Conservation (phyloP, 2,888 invertebrate genomes). For the Ptychoptera albimana region DNA sequence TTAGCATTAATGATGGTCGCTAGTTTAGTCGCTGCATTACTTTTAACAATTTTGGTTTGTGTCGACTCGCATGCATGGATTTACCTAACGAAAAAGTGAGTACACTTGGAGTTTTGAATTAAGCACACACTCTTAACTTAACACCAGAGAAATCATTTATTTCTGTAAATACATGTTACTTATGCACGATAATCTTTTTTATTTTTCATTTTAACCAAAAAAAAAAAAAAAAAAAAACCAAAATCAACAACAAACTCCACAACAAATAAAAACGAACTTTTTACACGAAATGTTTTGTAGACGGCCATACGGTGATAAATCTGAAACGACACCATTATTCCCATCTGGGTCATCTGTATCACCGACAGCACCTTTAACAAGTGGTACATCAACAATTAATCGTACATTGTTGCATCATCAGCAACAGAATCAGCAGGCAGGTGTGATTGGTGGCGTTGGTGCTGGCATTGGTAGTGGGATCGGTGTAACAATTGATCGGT, state of each 20-base stretch:
- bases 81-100: slow-evolving; percentile 78
- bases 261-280: neutral
- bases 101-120: neutral
- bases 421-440: slow-evolving; percentile 16
- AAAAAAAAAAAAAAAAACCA: too few relatives aligned
- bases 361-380: slow-evolving; percentile 22
- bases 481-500: slow-evolving; percentile 17
- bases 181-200: neutral
- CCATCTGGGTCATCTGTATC: slow-evolving; percentile 28
- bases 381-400: slow-evolving; percentile 25
- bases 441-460: slow-evolving; percentile 14
- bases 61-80: slow-evolving; percentile 96
- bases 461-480: slow-evolving; percentile 8
- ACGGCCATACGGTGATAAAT: slow-evolving; percentile 26
- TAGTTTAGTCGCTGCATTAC: slow-evolving; percentile 71
- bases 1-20: slow-evolving; percentile 75
- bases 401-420: slow-evolving; percentile 30
- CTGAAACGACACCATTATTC: slow-evolving; percentile 30
- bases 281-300: slow-evolving; percentile 8
- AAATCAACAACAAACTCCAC: too few relatives aligned
- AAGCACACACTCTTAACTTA: too few relatives aligned
- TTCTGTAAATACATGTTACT: too few relatives aligned
- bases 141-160: too few relatives aligned
- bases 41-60: slow-evolving; percentile 83
- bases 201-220: slow-evolving; percentile 2